Evolutionary conservation across 1,140 invertebrate species (phyloP).

Genomic region (Ridgeia piscesae): DNA sequence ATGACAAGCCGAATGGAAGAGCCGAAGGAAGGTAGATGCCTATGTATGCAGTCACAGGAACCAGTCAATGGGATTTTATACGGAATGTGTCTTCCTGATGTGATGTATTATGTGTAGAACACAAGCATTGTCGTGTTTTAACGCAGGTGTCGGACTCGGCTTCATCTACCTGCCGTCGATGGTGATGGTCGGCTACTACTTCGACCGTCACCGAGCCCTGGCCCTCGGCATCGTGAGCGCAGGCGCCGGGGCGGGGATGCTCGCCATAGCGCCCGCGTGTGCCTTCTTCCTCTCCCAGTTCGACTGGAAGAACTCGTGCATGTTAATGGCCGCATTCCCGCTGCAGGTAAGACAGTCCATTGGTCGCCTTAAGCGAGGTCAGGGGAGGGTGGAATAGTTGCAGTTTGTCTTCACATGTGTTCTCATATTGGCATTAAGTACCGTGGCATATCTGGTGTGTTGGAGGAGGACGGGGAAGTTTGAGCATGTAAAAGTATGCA

Average conservation of each 20-base stretch:
- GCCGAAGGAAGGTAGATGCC: background rate
- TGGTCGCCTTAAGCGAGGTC: too few species aligned
- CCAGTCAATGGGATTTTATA: too few species aligned
- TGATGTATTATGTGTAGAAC: background rate
- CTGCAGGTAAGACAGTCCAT: slow-evolving; percentile 55
- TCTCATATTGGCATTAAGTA: too few species aligned
- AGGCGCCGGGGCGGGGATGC: slow-evolving; percentile 85
- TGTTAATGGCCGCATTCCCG: slow-evolving; percentile 88
- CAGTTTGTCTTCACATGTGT: too few species aligned
- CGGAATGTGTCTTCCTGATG: too few species aligned
- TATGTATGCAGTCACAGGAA: background rate
- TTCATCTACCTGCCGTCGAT: slow-evolving; percentile 29
- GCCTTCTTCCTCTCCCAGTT: slow-evolving; percentile 66
- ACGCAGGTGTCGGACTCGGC: slow-evolving; percentile 35
- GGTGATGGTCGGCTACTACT: slow-evolving; percentile 76
- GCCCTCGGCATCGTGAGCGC: slow-evolving; percentile 90
- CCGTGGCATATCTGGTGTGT: too few species aligned
- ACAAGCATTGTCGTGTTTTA: slow-evolving; percentile 15
- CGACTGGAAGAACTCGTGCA: slow-evolving; percentile 75
- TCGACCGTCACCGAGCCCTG: slow-evolving; percentile 82
- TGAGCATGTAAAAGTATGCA: too few species aligned
- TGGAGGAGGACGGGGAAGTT: too few species aligned
- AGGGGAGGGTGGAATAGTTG: too few species aligned
- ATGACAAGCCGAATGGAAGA: background rate
- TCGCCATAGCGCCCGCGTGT: slow-evolving; percentile 70